phyloP scores from a whole-genome alignment of 2,888 invertebrate genomes.

The Lithophane socia region DNA sequence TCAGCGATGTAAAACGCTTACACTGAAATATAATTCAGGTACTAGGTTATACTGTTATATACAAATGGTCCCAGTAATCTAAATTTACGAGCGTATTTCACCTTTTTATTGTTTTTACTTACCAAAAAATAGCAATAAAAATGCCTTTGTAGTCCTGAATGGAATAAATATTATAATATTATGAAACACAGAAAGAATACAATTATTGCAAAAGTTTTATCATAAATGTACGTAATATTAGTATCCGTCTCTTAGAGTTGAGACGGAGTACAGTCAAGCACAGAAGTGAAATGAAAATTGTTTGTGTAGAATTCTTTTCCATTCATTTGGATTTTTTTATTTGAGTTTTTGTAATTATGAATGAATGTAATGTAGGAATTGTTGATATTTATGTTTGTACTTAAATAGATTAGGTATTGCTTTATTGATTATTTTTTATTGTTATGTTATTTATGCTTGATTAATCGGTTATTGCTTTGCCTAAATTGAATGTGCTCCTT shows the following conservation, averaged over 20 bases:
- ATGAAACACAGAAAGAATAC: constrained; percentile 53
- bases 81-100: constrained; percentile 34
- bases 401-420: not conserved
- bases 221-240: constrained; percentile 56
- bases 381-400: not conserved
- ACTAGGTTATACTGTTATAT: not conserved
- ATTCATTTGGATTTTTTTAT: not conserved
- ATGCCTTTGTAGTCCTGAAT: constrained; percentile 32
- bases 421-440: not conserved
- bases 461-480: too few species aligned
- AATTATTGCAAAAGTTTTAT: constrained; percentile 62
- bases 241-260: constrained; percentile 40
- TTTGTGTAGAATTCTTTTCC: not conserved
- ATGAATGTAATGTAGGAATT: not conserved
- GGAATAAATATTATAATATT: constrained; percentile 48
- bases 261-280: constrained; percentile 31
- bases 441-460: not conserved
- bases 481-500: not conserved
- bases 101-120: constrained; percentile 43
- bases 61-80: constrained; percentile 11
- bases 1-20: not conserved
- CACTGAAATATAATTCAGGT: constrained; percentile 4
- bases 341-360: not conserved
- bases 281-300: not conserved
- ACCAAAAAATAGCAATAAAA: constrained; percentile 43